A percentile compares a stretch with the other conserved stretches of the same genome.
These are phyloP conservation scores for Thripadectes ignobilis DNA, from an alignment of 2,797 vertebrate genomes.

Conservation along the genomic window DNA sequence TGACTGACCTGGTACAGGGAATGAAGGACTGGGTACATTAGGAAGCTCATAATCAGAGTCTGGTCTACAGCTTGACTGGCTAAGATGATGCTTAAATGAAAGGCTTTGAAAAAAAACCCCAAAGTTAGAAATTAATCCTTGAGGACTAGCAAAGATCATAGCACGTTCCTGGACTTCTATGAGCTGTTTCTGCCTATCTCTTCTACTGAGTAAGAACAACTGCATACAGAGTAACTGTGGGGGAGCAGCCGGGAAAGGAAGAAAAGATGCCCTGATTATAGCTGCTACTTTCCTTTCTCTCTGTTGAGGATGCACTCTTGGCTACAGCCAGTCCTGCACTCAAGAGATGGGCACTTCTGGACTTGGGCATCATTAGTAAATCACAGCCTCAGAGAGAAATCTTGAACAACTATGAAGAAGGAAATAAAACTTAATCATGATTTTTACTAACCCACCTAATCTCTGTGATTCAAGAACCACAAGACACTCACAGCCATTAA, in stretches of 20 bases:
- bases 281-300: background rate
- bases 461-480: background rate
- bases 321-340: background rate
- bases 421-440: background rate
- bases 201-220: background rate
- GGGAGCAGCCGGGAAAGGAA: background rate
- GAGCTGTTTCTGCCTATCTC: background rate
- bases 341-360: background rate
- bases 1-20: background rate
- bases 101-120: background rate
- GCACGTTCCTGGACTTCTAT: background rate
- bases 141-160: background rate
- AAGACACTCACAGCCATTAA: background rate
- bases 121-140: background rate
- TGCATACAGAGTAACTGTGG: background rate
- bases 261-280: background rate
- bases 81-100: background rate
- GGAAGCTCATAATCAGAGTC: background rate
- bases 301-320: fast-evolving
- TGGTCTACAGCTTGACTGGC: background rate
- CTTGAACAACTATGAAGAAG: background rate
- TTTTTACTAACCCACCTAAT: background rate
- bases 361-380: background rate
- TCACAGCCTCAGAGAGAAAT: background rate
- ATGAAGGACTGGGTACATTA: background rate